Conservation (phyloP, 2,888 invertebrate genomes). For the Cheilosia soror region DNA sequence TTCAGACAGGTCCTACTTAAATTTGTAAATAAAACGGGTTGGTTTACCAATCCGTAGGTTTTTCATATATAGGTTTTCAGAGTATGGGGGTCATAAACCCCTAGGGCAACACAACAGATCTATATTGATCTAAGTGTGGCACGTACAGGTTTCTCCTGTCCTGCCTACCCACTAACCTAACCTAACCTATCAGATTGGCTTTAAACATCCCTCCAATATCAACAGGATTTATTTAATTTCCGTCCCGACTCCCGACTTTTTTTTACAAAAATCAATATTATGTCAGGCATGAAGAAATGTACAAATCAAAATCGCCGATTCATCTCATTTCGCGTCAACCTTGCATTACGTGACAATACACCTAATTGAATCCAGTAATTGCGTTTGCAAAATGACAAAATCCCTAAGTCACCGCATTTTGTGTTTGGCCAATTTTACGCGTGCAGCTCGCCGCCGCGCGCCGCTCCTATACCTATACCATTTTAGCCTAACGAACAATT, state of each 20-base stretch:
- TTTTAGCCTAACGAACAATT: conserved; percentile 54
- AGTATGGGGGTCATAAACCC: no score
- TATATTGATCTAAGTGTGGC: no score
- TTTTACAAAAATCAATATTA: background rate
- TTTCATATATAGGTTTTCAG: no score
- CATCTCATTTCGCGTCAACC: conserved; percentile 33
- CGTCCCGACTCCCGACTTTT: background rate
- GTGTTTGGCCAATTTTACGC: conserved; percentile 30
- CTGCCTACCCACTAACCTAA: no score
- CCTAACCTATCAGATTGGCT: no score
- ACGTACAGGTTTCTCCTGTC: no score
- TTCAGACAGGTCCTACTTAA: no score
- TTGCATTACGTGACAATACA: conserved; percentile 61
- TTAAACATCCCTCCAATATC: no score
- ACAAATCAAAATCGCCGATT: conserved; percentile 22
- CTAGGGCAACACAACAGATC: no score
- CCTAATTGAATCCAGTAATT: conserved; percentile 53
- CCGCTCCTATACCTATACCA: background rate
- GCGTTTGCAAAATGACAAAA: conserved; percentile 53
- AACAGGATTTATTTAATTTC: no score
- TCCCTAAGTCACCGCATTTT: conserved; percentile 58
- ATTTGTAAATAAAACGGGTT: no score
- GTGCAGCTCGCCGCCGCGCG: conserved; percentile 9
- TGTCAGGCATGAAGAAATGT: background rate
- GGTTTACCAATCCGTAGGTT: no score